phyloP scores from a whole-genome alignment of 2,888 invertebrate species.

The Andricus curvator region DNA sequence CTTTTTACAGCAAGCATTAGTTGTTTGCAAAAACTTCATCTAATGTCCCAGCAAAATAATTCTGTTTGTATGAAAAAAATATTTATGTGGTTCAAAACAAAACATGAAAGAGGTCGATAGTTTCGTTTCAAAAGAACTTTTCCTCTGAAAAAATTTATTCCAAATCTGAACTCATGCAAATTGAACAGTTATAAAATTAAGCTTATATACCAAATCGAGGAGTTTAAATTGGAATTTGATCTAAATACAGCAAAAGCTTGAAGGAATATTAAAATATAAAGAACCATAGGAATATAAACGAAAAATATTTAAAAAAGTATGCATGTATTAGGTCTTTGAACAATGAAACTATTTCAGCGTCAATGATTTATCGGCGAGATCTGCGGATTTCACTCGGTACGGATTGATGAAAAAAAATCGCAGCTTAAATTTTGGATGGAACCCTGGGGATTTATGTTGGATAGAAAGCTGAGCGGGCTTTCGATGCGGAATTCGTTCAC shows the following conservation, averaged over 20 bases:
- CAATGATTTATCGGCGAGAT: conserved; percentile 18
- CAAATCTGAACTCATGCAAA: too few species aligned
- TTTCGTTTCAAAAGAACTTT: too few species aligned
- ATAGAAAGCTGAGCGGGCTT: conserved; percentile 9
- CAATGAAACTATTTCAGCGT: conserved; percentile 11
- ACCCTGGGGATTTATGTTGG: conserved; percentile 17
- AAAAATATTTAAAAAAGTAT: background rate
- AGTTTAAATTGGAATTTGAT: background rate
- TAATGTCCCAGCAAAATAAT: too few species aligned
- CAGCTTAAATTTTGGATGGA: conserved; percentile 23
- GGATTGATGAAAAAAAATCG: conserved; percentile 20
- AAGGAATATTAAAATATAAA: background rate
- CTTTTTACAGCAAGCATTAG: too few species aligned
- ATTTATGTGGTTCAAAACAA: too few species aligned
- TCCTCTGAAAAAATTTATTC: too few species aligned
- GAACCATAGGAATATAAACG: background rate
- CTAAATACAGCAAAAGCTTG: background rate
- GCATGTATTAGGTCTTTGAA: background rate
- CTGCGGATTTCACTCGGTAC: conserved; percentile 16
- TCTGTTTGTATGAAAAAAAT: too few species aligned
- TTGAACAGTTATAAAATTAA: too few species aligned
- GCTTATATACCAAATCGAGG: too few species aligned
- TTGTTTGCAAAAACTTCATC: too few species aligned
- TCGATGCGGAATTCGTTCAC: background rate
- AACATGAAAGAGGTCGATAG: too few species aligned